These are phyloP conservation scores for Cepaea hortensis DNA, from an alignment of 2,888 invertebrate species.

Conservation along the genomic window DNA sequence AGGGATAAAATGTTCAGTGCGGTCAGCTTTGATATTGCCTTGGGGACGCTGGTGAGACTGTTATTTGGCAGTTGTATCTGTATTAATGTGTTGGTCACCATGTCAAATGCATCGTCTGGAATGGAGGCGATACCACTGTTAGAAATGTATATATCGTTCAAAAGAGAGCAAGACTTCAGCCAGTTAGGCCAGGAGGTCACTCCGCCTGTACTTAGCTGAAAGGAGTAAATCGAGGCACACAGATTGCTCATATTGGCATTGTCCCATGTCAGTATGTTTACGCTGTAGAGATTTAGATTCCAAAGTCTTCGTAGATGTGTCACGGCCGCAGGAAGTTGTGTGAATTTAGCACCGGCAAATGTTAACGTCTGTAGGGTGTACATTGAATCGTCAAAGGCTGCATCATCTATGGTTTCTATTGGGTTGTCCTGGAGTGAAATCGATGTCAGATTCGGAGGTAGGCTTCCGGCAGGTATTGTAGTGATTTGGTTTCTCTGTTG, in stretches of 20 bases:
- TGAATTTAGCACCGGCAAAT: neutral
- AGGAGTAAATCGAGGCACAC: neutral
- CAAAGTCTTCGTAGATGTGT: neutral
- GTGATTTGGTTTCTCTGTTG: no score
- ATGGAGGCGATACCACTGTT: neutral
- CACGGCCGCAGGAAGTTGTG: neutral
- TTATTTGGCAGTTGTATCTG: neutral
- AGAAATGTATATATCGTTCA: neutral
- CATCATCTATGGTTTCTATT: neutral
- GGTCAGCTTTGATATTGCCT: neutral
- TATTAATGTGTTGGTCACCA: neutral
- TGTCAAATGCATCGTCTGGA: neutral
- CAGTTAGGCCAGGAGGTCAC: conserved; percentile 11
- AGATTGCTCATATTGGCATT: neutral
- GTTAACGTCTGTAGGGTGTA: neutral
- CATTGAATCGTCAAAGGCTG: neutral
- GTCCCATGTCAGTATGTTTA: neutral
- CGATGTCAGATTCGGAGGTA: neutral
- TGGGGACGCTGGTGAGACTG: neutral
- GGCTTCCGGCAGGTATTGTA: no score
- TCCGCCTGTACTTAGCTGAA: neutral
- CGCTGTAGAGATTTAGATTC: neutral
- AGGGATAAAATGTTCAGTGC: neutral
- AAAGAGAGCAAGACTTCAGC: neutral
- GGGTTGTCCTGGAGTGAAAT: neutral